A percentile compares a stretch with the other conserved stretches of the same genome.
Evolutionary conservation across 1,140 invertebrate species (phyloP).

Genomic region (Pissodes strobi): DNA sequence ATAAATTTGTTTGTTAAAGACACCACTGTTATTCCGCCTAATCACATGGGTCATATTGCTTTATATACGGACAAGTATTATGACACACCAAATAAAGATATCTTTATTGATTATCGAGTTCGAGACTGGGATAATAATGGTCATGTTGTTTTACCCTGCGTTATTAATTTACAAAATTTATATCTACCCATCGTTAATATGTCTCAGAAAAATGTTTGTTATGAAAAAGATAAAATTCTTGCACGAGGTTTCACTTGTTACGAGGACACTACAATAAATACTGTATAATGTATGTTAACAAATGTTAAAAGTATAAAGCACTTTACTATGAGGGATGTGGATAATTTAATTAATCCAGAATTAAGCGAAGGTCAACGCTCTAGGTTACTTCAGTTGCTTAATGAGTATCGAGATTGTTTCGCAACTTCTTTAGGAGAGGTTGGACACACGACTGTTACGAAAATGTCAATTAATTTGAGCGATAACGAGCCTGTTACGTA

Average conservation of each 20-base stretch:
- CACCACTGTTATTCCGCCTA: too few relatives aligned
- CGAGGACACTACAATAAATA: neutral
- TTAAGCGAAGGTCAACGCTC: neutral
- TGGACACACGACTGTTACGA: too few relatives aligned
- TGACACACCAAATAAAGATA: neutral
- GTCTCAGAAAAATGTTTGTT: neutral
- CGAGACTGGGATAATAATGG: neutral
- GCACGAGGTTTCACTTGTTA: neutral
- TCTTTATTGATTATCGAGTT: neutral
- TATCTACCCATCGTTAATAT: neutral
- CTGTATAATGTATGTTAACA: neutral
- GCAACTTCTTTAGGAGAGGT: too few relatives aligned
- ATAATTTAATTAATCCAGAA: neutral
- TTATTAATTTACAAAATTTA: neutral
- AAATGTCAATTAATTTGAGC: neutral
- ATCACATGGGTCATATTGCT: neutral
- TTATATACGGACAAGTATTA: too few relatives aligned
- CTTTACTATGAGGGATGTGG: neutral
- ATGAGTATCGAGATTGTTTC: too few relatives aligned
- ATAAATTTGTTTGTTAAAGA: too few relatives aligned
- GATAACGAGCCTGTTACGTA: too few relatives aligned
- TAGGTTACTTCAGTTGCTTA: neutral
- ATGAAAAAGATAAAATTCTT: neutral
- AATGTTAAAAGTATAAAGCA: neutral
- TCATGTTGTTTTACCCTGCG: neutral